Evolutionary conservation across 2,888 invertebrate species (phyloP).

Genomic region (Drosophila affinis): DNA sequence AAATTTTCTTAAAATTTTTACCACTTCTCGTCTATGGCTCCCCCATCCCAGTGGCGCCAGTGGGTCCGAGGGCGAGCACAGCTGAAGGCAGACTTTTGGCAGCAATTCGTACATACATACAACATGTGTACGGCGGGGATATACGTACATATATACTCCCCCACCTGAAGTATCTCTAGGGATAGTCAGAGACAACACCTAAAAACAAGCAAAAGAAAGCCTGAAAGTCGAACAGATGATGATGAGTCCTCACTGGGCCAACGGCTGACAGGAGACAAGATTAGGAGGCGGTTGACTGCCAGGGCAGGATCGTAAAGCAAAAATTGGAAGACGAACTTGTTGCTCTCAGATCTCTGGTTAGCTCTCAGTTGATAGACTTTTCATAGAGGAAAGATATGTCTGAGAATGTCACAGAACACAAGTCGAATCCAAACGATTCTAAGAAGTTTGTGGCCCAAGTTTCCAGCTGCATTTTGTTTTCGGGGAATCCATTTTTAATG

Average conservation of each 20-base stretch:
- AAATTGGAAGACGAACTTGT: neutral
- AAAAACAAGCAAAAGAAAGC: conserved; percentile 36
- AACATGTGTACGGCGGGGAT: conserved; percentile 13
- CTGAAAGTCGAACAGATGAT: conserved; percentile 23
- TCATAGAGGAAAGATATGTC: no score
- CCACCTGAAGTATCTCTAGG: neutral
- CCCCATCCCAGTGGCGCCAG: neutral
- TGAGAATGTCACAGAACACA: no score
- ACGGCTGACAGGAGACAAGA: neutral
- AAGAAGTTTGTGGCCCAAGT: no score
- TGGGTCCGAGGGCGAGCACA: conserved; percentile 12
- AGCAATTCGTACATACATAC: conserved; percentile 16
- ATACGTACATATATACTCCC: neutral
- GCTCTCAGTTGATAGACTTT: neutral
- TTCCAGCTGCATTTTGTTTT: neutral
- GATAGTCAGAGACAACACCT: conserved; percentile 38
- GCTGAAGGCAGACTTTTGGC: conserved; percentile 41
- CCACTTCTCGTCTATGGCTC: neutral
- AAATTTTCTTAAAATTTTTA: conserved; percentile 33
- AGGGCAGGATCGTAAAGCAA: neutral
- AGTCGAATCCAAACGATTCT: neutral
- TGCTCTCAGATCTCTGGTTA: neutral
- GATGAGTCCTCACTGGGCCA: conserved; percentile 55
- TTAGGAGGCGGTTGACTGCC: no score
- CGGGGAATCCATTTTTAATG: conserved; percentile 32